Base-by-base conservation (phyloP, 2,113 vertebrate genomes). In the Colistium nudipinnis region DNA sequence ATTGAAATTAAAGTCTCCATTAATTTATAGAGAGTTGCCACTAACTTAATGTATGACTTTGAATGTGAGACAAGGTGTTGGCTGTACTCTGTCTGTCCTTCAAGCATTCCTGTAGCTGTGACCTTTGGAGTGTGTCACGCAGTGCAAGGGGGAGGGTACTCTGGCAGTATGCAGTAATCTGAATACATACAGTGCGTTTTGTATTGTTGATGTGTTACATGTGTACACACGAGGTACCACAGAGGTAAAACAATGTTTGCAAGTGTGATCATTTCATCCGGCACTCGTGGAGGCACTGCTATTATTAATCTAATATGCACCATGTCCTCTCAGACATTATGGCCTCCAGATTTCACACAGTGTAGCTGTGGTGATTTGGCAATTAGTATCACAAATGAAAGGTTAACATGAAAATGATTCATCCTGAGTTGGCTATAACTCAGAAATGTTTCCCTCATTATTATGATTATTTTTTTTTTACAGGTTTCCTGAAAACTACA, bases 91-190 rank as follows among this genome's bases (percentile, higher is more conserved):
- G 66, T 81, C 87, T 89, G 93, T 91, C 93, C 92, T 94, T 94
- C 91, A 94, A 91, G 87, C 89, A 85, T 91, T 92, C 86, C 86
- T 85, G 90, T 87, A 82, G 91, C 92, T 92, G 91, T 93, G 93
- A 94, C 93, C 93, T 94, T 94, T 93, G 92, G 90, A 94, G 87
- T 84, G 85, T 91, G 89, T 90, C 90, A 86, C 52, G 78, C 89
- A 85, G 84, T 41, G 35, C 56, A 74, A 74, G 77, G 87, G 92
- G 90, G 91, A 81, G 87, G 87, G 85, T 74, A 74, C 67, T 52
- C n/a, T 44, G 76, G 75, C 80, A 65, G 83, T 68, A 47, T 77
- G 66, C 62, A 87, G 74, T 82, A 87, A 85, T 64, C 72, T 79
- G 69, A 60, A 76, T 59, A 81, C 80, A 87, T 81, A 74, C 59